Percentiles rank a stretch among this genome's conserved stretches.
phyloP scores from a whole-genome alignment of 64 coral and sea anemone genomes.

The Dendronephthya gigantea region DNA sequence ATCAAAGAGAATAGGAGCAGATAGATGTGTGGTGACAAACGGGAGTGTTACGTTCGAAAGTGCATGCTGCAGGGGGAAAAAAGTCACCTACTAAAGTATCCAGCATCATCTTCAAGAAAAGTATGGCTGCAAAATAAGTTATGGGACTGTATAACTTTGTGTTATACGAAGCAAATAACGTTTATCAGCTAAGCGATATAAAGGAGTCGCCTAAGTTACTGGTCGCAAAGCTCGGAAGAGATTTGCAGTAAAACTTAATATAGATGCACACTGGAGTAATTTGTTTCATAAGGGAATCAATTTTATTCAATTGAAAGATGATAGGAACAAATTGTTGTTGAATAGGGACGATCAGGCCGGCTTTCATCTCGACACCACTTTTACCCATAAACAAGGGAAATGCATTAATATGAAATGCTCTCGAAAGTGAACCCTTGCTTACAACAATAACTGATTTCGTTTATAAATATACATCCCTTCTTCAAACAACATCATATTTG shows the following conservation, averaged over 20 bases:
- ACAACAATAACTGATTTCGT: slow-evolving; percentile 12
- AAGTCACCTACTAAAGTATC: slow-evolving; percentile 56
- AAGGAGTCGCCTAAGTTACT: slow-evolving; percentile 38
- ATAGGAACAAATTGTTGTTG: slow-evolving; percentile 17
- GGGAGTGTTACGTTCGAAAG: slow-evolving; percentile 47
- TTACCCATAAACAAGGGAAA: slow-evolving; percentile 16
- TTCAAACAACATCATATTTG: slow-evolving; percentile 7
- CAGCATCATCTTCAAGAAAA: slow-evolving; percentile 44
- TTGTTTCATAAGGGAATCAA: slow-evolving; percentile 35
- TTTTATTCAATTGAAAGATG: slow-evolving; percentile 30
- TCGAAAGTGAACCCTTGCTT: neutral
- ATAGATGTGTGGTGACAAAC: slow-evolving; percentile 55
- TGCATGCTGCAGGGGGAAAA: neutral
- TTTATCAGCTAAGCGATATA: slow-evolving; percentile 25
- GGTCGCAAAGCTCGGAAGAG: slow-evolving; percentile 42
- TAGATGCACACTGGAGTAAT: slow-evolving; percentile 44
- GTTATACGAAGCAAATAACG: slow-evolving; percentile 41
- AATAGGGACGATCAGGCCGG: slow-evolving; percentile 52
- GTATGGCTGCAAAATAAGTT: slow-evolving; percentile 34
- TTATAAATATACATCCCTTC: neutral
- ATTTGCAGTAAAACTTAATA: slow-evolving; percentile 39
- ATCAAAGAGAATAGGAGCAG: slow-evolving; percentile 30
- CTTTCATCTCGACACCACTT: slow-evolving; percentile 43
- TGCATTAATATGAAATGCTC: too few relatives aligned
- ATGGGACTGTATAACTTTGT: slow-evolving; percentile 48